Base-by-base conservation (phyloP, 1,140 invertebrate species). In the Galleria mellonella region DNA sequence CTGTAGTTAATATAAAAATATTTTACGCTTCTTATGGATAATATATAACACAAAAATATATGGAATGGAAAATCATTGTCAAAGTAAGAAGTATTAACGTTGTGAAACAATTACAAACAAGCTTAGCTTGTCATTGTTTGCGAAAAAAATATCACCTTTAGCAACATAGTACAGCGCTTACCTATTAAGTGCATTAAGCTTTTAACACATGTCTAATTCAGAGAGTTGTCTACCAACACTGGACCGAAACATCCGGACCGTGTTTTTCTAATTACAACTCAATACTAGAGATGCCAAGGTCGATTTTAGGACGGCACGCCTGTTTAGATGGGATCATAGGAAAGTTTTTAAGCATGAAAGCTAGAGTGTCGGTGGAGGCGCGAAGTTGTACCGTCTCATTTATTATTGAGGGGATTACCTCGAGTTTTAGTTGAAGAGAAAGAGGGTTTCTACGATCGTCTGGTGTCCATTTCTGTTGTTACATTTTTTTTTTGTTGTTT, bases 171-270 rank as follows among this genome's bases (percentile, higher is more conserved):
- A 35, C 23, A 39, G 45, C 49, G 55, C 50, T 59, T 67, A 51
- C 46, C 62, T 72, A 70, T 72, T 72, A 72, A 78, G 51, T 72
- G 66, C 64, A 75, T 76, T 72, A 74, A 72, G 74, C 77, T 78
- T 75, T 82, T 79, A 83, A 67, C 77, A 74, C 74, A 76, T 78
- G 69, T 70, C 69, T 77, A 78, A 82, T 78, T 82, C 74, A 78
- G 51, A 39, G 51, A 28, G 49, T 40, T 52, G 50, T 43, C 51
- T 47, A 44, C 51, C 36, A 23, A 30, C 10, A 29, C 38, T 42
- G 41, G 47, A 55, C 47, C 39, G 43, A 63, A 67, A 51, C 59
- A 54, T 62, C 69, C 49, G 40, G n/a, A 10, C 4, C 10, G 7
- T 4, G 12, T n/a, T 6, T 8, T 0, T 44, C 43, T 30, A 56